Base-by-base conservation (phyloP, 2,797 vertebrate genomes). In the Champsocephalus gunnari region DNA sequence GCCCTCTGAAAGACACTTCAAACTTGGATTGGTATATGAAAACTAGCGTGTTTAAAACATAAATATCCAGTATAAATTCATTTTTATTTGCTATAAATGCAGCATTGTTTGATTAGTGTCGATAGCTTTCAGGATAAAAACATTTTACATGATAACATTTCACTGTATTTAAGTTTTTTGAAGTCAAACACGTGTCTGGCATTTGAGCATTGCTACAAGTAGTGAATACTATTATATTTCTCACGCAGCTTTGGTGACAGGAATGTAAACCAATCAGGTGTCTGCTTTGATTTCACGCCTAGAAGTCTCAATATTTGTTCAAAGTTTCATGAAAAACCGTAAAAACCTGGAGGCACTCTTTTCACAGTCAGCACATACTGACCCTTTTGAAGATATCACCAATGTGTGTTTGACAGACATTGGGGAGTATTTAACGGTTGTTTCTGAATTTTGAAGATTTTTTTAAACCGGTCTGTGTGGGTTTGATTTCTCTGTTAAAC, bases 291-390 rank as follows among this genome's bases (percentile, higher is more conserved):
- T 59, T 73, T 69, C 34, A 73, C 60, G 12, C 48, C 28, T 48
- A 72, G 56, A 79, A 71, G 75, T 69, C 41, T 21, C 72, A 82
- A 87, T 65, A 81, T 89, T 82, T 73, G 24, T 51, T 57, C 12
- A n/a, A 54, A 63, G 38, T 73, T 66, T 64, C 38, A 32, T 64
- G 50, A 63, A 67, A 53, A 28, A 70, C 49, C 34, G 24, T n/a
- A 38, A 12, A 60, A 60, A 67, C 1, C 56, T 59, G 65, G 77
- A 72, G 48, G 14, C 3, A 0, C 16, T 21, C 71, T 68, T 13
- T 45, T 41, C 13, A 49, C 66, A 66, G 63, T 84, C 74, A 67
- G 77, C 77, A 81, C 87, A 75, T 32, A 49, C 38, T 38, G 24
- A 67, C 66, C 63, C 24, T 64, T 51, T 32, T 45, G 13, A 43